Base-by-base conservation (phyloP, 2,113 vertebrate species). In the Opisthocomus hoazin region DNA sequence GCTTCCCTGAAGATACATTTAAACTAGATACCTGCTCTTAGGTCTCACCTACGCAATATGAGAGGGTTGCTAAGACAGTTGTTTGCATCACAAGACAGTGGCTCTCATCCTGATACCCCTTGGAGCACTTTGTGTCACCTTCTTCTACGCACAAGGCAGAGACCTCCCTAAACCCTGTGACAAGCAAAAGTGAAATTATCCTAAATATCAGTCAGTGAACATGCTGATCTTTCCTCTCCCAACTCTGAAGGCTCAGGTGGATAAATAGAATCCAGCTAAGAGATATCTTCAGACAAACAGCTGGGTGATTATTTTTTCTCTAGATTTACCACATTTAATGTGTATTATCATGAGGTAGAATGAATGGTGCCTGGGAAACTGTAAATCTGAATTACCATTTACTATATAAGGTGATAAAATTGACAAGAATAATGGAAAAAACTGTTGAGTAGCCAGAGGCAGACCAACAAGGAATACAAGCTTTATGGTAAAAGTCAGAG, bases 191-290 rank as follows among this genome's bases (percentile, higher is more conserved):
- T 58, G 56, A 93, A 84, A 87, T 81, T 39, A 81, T 70, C 65
- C 57, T 41, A 84, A 83, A 41, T 64, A 71, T 48, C 37, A 88
- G 61, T 20, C 68, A 27, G 24, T 84, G 69, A 93, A 78, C 32
- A 78, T 27, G 51, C 48, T 60, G 79, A 70, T 81, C 24, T 80
- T 78, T 89, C 27, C 17, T 41, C 54, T 85, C 54, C 73, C 37
- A 86, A 51, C 45, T 66, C 82, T 53, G 54, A 69, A 79, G 61
- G 60, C 61, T 69, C 29, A 21, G 50, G 75, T 74, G 43, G 58
- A 30, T 94, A 94, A 86, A 71, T 17, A 87, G 65, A 90, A 76
- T 73, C 34, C 61, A 94, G 68, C 48, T 93, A 76, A 84, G 90
- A 93, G 34, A 39, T 53, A 64, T 48, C 80, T 84, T 87, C 77